Percentiles rank a stretch among this genome's conserved stretches.
Conservation (phyloP, 2,888 invertebrate species). For the Lymantria monacha region DNA sequence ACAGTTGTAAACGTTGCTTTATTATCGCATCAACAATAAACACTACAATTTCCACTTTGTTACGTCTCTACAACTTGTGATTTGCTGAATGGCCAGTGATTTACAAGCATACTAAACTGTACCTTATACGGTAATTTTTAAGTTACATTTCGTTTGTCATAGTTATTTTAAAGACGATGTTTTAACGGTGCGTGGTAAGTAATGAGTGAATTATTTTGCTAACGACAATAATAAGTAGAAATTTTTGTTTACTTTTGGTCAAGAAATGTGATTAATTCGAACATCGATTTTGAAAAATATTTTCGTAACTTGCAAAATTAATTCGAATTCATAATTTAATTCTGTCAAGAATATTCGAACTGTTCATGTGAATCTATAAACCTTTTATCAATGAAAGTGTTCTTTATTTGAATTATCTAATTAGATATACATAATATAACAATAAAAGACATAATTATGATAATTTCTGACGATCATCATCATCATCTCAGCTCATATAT, state of each 20-base stretch:
- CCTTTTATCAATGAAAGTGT: too few species aligned
- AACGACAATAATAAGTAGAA: constrained; percentile 20
- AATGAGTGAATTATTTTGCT: constrained; percentile 38
- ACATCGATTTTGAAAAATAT: background rate
- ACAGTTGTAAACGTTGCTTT: constrained; percentile 49
- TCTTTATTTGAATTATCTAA: too few species aligned
- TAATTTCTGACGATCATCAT: too few species aligned
- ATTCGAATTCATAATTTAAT: too few species aligned
- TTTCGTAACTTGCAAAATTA: too few species aligned
- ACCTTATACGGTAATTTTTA: constrained; percentile 4
- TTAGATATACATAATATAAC: too few species aligned
- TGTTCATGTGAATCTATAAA: too few species aligned
- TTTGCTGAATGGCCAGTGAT: constrained; percentile 33
- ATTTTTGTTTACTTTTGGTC: constrained; percentile 3
- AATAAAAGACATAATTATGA: too few species aligned
- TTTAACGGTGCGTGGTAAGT: constrained; percentile 30
- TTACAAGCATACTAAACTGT: constrained; percentile 5
- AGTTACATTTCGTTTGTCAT: background rate
- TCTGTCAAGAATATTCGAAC: too few species aligned
- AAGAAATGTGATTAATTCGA: background rate
- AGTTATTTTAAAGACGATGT: constrained; percentile 9
- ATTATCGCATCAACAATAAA: constrained; percentile 50
- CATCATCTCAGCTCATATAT: too few species aligned
- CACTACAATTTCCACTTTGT: constrained; percentile 47
- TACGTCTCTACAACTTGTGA: constrained; percentile 37